These are phyloP conservation scores for Busseola fusca DNA, from an alignment of 2,888 invertebrate species.

Conservation along the genomic window DNA sequence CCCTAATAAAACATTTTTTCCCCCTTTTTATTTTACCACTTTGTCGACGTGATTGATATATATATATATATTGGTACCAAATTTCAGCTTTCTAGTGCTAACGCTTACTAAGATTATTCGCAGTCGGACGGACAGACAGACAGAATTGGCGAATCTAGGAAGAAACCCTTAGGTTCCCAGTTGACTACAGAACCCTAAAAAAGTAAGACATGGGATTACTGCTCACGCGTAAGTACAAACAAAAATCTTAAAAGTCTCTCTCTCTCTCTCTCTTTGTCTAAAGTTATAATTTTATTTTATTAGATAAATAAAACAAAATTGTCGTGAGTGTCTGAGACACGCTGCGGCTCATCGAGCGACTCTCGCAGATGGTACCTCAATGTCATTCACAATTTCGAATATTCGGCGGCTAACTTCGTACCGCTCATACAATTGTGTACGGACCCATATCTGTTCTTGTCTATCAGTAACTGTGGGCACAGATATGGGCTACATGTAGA, in stretches of 20 bases:
- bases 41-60: no score
- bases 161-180: no score
- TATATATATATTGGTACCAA: no score
- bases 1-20: no score
- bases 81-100: no score
- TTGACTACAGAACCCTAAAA: no score
- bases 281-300: slow-evolving; percentile 1
- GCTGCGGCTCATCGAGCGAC: not conserved
- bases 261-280: no score
- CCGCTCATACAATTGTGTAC: not conserved
- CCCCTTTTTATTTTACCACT: no score
- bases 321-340: not conserved
- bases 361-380: not conserved
- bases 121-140: no score
- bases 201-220: not conserved
- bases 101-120: no score
- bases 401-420: not conserved
- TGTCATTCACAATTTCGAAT: not conserved
- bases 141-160: no score
- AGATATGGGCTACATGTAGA: not conserved
- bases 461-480: not conserved
- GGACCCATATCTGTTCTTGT: not conserved
- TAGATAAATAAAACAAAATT: not conserved
- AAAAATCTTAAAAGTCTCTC: no score
- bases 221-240: not conserved